Percentiles rank a stretch among this genome's conserved stretches.
These are phyloP conservation scores for Rhagium mordax DNA, from an alignment of 2,888 invertebrate genomes.

Conservation along the genomic window DNA sequence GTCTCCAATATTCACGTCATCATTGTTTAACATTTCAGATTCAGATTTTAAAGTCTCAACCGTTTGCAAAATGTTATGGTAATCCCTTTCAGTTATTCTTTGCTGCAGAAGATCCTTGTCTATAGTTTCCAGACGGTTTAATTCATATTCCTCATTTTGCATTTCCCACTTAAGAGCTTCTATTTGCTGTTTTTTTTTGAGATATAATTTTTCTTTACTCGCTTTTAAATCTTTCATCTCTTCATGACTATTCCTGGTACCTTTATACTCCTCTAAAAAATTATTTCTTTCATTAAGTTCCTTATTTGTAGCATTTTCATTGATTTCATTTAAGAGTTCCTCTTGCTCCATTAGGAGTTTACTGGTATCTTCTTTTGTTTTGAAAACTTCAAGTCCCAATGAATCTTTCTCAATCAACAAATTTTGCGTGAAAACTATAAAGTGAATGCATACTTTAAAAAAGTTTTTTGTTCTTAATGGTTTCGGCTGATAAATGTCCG, in stretches of 20 bases:
- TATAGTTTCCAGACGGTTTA: constrained; percentile 3
- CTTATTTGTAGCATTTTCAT: constrained; percentile 17
- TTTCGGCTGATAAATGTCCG: constrained; percentile 20
- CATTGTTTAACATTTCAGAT: background rate
- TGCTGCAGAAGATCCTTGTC: constrained; percentile 15
- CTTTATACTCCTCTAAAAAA: background rate
- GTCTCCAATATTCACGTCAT: constrained; percentile 1
- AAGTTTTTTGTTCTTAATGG: constrained; percentile 18
- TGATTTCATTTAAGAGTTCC: constrained; percentile 11
- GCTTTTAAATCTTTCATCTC: background rate
- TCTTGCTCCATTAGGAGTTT: background rate
- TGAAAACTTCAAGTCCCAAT: background rate
- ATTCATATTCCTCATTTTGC: constrained; percentile 10
- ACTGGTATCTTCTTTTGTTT: background rate
- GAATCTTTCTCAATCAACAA: background rate
- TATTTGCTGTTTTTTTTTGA: constrained; percentile 12
- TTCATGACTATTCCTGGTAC: background rate
- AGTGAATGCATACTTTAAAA: constrained; percentile 17
- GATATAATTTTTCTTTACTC: constrained; percentile 8
- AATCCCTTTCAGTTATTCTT: constrained; percentile 8
- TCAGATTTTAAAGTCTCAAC: constrained; percentile 17
- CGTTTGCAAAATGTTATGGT: constrained; percentile 8
- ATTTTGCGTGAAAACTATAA: background rate
- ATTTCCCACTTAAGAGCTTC: constrained; percentile 15
- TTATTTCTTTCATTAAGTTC: background rate